These are phyloP conservation scores for Dasyornis broadbenti DNA, from an alignment of 2,113 vertebrate genomes.

Conservation along the genomic window DNA sequence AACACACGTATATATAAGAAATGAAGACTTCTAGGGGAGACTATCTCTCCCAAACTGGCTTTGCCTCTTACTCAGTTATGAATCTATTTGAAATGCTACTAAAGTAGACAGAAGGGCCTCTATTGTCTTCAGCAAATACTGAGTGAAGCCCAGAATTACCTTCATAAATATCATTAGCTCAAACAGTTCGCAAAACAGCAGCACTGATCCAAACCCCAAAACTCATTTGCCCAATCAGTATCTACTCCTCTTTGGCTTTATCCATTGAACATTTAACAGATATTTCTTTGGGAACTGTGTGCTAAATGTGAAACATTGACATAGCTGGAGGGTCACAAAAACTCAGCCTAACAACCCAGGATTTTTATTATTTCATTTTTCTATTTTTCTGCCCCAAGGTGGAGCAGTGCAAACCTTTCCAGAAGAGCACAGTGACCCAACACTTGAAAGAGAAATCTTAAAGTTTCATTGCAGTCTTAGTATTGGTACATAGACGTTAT, in stretches of 20 bases:
- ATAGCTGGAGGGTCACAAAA: not conserved
- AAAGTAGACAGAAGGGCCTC: not conserved
- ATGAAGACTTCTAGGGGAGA: not conserved
- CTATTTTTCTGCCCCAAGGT: not conserved
- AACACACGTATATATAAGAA: not conserved
- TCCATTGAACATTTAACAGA: not conserved
- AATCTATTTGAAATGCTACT: not conserved
- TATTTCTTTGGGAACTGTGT: not conserved
- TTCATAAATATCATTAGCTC: not conserved
- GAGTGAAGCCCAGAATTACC: not conserved
- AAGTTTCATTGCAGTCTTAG: not conserved
- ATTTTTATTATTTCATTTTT: not conserved
- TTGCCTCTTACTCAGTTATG: not conserved
- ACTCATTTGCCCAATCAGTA: not conserved
- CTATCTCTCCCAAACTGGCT: not conserved
- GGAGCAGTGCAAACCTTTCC: not conserved
- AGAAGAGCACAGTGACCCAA: not conserved
- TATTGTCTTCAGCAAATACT: not conserved
- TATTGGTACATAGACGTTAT: not conserved
- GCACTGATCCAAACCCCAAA: not conserved
- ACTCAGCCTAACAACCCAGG: not conserved
- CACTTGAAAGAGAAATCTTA: not conserved
- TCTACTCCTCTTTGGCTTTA: not conserved
- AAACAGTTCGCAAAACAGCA: not conserved
- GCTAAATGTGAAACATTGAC: not conserved